Evolutionary conservation across 2,113 vertebrate species (phyloP).

Genomic region (Halichoerus grypus): DNA sequence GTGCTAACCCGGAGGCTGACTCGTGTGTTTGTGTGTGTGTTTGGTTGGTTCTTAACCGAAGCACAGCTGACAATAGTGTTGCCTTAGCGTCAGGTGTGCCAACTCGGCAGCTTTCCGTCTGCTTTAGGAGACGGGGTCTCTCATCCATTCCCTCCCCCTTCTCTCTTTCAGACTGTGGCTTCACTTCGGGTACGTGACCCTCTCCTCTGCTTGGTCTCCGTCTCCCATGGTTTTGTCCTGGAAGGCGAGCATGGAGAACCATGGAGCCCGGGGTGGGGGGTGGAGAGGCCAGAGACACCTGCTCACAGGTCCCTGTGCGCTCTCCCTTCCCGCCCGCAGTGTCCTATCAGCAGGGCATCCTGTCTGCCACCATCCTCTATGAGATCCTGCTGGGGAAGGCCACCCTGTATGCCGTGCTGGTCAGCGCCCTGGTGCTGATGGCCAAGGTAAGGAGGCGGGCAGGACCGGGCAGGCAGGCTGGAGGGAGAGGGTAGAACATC

Average conservation of each 20-base stretch:
- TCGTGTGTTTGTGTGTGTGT: neutral
- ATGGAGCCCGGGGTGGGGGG: accelerated
- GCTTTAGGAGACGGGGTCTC: neutral
- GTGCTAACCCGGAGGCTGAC: neutral
- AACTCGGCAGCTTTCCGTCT: neutral
- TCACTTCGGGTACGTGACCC: conserved; percentile 58
- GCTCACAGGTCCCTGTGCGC: neutral
- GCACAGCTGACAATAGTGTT: neutral
- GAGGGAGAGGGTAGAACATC: neutral
- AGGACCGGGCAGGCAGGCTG: accelerated
- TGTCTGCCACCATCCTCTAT: conserved; percentile 86
- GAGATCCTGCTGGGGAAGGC: conserved; percentile 86
- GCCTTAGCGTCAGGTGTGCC: neutral
- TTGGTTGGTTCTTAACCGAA: neutral
- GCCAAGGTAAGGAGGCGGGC: conserved; percentile 74
- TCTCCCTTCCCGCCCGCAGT: conserved; percentile 67
- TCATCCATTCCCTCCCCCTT: neutral
- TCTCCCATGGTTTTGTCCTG: neutral
- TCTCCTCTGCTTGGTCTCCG: neutral
- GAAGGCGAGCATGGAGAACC: too few species aligned
- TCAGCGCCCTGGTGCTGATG: conserved; percentile 81
- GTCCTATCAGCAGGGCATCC: conserved; percentile 79
- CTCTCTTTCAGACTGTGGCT: conserved; percentile 77
- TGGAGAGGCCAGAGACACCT: neutral
- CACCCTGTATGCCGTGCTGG: conserved; percentile 85